phyloP scores from a whole-genome alignment of 1,140 invertebrate genomes.

The Lithobius niger region DNA sequence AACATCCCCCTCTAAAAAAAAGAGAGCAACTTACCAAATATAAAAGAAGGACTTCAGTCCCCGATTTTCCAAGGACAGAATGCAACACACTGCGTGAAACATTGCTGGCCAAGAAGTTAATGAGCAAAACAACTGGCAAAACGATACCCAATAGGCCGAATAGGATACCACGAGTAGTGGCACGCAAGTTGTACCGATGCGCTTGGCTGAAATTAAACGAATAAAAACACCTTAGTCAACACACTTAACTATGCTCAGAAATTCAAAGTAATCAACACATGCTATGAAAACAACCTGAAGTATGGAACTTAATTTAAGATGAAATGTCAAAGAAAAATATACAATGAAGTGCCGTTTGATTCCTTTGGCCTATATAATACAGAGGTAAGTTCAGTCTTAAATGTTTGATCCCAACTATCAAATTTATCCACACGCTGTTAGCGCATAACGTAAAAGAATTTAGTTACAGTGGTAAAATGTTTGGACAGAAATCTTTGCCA shows the following conservation, averaged over 20 bases:
- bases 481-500: too few species aligned
- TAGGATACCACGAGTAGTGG: slow-evolving; percentile 25
- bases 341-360: background rate
- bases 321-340: slow-evolving; percentile 15
- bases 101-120: slow-evolving; percentile 31
- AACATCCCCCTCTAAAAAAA: too few species aligned
- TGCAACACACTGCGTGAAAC: slow-evolving; percentile 26
- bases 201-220: slow-evolving; percentile 11
- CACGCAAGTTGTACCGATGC: slow-evolving; percentile 23
- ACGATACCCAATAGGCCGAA: slow-evolving; percentile 31
- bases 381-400: too few species aligned
- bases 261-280: background rate
- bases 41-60: slow-evolving; percentile 24
- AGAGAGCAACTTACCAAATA: slow-evolving; percentile 28
- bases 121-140: slow-evolving; percentile 31
- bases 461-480: too few species aligned
- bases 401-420: too few species aligned
- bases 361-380: background rate
- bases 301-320: background rate
- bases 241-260: background rate
- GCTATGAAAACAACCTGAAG: background rate
- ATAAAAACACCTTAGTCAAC: background rate
- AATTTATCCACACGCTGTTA: too few species aligned
- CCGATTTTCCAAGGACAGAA: slow-evolving; percentile 26
- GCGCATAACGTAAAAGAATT: too few species aligned